phyloP scores from a whole-genome alignment of 2,797 vertebrate species.

The Pachyuromys duprasi region DNA sequence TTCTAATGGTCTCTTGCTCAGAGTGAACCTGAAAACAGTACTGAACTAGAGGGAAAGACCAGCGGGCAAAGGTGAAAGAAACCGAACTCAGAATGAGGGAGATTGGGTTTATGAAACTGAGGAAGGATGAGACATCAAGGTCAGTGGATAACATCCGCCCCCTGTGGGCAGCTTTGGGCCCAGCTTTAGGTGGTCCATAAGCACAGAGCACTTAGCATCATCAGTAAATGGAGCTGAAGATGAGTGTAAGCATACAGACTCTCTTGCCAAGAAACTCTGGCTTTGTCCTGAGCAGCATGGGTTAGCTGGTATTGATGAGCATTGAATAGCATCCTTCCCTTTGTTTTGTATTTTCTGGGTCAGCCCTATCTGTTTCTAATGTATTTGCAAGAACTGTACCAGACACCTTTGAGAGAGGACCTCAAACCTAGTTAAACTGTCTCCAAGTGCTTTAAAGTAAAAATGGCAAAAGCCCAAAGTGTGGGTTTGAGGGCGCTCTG shows the following conservation, averaged over 20 bases:
- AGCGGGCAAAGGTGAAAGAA: not conserved
- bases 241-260: not conserved
- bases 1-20: not conserved
- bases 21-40: not conserved
- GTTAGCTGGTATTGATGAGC: not conserved
- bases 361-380: constrained; percentile 3
- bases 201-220: not conserved
- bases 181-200: not conserved
- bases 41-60: not conserved
- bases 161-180: not conserved
- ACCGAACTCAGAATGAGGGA: not conserved
- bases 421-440: not conserved
- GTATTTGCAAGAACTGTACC: constrained; percentile 51
- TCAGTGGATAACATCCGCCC: not conserved
- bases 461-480: not conserved
- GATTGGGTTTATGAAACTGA: not conserved
- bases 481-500: not conserved
- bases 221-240: constrained; percentile 4
- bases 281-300: not conserved
- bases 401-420: not conserved
- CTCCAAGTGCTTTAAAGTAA: constrained; percentile 20
- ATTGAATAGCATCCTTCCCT: constrained; percentile 1
- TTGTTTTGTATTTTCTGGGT: not conserved
- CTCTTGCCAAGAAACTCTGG: not conserved
- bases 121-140: not conserved